Evolutionary conservation across 35 echinoderm and acorn worm species (phyloP), one percentile per base, ranked within the genome.

Genomic region (Amphiura filiformis): DNA sequence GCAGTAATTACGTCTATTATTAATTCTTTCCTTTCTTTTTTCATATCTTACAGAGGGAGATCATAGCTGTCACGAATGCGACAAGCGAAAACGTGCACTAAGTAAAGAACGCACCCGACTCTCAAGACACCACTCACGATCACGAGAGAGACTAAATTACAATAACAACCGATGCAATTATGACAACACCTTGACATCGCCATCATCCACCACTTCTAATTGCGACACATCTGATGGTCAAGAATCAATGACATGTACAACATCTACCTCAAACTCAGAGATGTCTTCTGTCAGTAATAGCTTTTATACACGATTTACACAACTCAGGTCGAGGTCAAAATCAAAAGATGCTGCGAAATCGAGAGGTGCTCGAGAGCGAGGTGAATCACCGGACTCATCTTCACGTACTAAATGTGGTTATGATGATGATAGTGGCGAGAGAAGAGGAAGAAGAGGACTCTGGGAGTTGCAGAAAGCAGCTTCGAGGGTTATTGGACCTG

Each of bases 41-140:
- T 65, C 38, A 75, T 75, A 4, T 20, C 23, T 78, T 87, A 31
- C 77, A 80, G 86, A 80, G 41, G 39, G 77, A 13, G 26, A 79
- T 22, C 38, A 88, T 26, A 41, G 41, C 39, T 88, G 86, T 32
- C 78, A 37, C 14, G 86, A 79, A 11, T 88, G 86, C 36, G 44
- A 35, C 31, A 88, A 76, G 11, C 76, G 86, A 32, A 76, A 47
- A 31, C 75, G 86, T 22, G 49, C 76, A 22, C 36, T 88, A 32
- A 78, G 78, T 44, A 56, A 61, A 34, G 47, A 85, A 37, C 47
- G 38, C 0, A 52, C 31, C 0, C 22, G 77, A 34, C 20, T 32
- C n/a, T 36, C 37, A n/a, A 76, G 78, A 30, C 1, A 70, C 26
- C 37, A 76, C 28, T 88, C 86, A 18, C 65, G 75, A 32, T 87